phyloP scores from a whole-genome alignment of 2,113 vertebrate species.

The Amphilophus citrinellus region DNA sequence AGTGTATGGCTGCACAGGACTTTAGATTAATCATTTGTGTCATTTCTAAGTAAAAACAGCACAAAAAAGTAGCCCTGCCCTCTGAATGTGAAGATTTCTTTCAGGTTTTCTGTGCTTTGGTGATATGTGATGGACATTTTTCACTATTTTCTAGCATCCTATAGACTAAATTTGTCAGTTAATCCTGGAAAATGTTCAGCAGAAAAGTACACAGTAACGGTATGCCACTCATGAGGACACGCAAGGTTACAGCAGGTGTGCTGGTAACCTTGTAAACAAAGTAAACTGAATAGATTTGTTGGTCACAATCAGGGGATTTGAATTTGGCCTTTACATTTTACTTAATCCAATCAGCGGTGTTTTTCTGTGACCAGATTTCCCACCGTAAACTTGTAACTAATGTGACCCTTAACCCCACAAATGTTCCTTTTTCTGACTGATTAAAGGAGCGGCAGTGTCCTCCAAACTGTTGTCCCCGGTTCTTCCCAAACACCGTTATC shows the following conservation, averaged over 20 bases:
- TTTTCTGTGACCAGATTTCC: not conserved
- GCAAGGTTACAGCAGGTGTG: too few species aligned
- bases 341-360: not conserved
- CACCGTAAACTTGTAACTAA: not conserved
- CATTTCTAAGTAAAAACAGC: not conserved
- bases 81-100: rapidly evolving
- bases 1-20: not conserved
- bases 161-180: not conserved
- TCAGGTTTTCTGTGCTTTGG: not conserved
- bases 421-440: not conserved
- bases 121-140: not conserved
- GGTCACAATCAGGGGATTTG: not conserved
- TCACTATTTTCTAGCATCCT: not conserved
- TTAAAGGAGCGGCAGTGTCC: not conserved
- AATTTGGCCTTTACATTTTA: not conserved
- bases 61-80: not conserved
- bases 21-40: not conserved
- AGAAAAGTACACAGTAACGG: not conserved
- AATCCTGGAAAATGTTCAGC: too few species aligned
- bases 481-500: conserved; percentile 3
- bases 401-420: not conserved
- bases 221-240: too few species aligned
- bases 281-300: not conserved
- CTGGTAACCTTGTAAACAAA: too few species aligned
- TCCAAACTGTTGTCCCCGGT: not conserved